phyloP scores from a whole-genome alignment of 2,888 invertebrate genomes.

The Siphonodentalium dalli region DNA sequence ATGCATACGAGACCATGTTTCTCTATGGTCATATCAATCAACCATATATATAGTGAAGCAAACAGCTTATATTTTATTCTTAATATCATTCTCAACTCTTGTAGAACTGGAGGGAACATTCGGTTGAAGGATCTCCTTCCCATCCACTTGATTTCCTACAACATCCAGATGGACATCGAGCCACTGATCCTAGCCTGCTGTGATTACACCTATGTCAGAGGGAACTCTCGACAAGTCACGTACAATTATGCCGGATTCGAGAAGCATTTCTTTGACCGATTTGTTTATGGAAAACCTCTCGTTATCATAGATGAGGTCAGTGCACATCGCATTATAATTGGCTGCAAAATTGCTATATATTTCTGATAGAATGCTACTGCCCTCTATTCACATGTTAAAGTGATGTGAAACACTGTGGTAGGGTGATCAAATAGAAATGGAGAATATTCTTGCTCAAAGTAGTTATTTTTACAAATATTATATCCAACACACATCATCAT shows the following conservation, averaged over 20 bases:
- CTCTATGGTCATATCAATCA: background rate
- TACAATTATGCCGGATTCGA: slow-evolving; percentile 41
- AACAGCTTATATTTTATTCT: background rate
- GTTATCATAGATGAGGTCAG: slow-evolving; percentile 14
- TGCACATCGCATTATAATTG: background rate
- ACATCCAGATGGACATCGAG: slow-evolving; percentile 36
- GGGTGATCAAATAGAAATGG: too few species aligned
- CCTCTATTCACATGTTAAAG: too few species aligned
- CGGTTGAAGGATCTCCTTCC: slow-evolving; percentile 18
- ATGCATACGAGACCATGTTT: slow-evolving; percentile 11
- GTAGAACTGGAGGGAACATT: slow-evolving; percentile 10
- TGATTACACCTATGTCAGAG: slow-evolving; percentile 40
- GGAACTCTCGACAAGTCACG: slow-evolving; percentile 37
- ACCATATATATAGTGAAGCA: background rate
- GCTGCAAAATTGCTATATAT: too few species aligned
- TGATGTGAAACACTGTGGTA: too few species aligned
- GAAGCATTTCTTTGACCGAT: slow-evolving; percentile 37
- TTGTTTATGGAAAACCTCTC: slow-evolving; percentile 30
- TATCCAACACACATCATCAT: too few species aligned
- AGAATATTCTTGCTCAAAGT: too few species aligned
- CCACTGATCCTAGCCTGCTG: slow-evolving; percentile 42
- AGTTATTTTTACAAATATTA: too few species aligned
- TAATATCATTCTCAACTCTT: background rate
- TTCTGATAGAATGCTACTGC: too few species aligned
- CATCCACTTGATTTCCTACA: slow-evolving; percentile 30